phyloP scores from a whole-genome alignment of 2,797 vertebrate genomes.

The Clarias fuscus region DNA sequence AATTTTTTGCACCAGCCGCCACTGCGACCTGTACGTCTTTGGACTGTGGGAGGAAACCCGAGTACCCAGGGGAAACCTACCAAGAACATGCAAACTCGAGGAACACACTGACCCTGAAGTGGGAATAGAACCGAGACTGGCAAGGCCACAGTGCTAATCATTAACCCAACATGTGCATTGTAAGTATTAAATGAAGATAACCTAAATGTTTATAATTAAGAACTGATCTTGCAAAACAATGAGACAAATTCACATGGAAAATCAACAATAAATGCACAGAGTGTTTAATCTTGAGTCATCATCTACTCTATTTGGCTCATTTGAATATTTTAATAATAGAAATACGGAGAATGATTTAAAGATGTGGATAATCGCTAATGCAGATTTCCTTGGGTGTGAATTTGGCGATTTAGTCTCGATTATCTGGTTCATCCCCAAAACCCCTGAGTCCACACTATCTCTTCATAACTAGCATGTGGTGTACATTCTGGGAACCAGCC shows the following conservation, averaged over 20 bases:
- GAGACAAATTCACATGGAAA: neutral
- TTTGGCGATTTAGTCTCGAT: neutral
- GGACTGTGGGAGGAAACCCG: no score
- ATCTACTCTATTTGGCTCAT: neutral
- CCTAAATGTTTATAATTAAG: neutral
- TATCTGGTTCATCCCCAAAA: neutral
- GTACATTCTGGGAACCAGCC: conserved; percentile 23
- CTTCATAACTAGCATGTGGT: neutral
- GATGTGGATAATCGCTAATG: neutral
- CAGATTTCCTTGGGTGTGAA: neutral
- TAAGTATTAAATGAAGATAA: neutral
- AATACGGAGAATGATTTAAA: neutral
- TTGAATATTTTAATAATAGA: neutral
- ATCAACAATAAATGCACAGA: neutral
- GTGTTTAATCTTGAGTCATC: no score
- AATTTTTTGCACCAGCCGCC: no score
- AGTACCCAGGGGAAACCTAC: no score
- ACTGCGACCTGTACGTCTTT: no score
- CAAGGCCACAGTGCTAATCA: no score
- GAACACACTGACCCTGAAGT: no score
- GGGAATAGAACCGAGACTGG: no score
- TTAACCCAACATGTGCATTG: neutral
- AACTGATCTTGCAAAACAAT: neutral
- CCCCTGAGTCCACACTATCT: neutral
- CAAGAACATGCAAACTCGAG: no score